phyloP scores from a whole-genome alignment of 2,888 invertebrate genomes.

The Frankliniella intonsa region DNA sequence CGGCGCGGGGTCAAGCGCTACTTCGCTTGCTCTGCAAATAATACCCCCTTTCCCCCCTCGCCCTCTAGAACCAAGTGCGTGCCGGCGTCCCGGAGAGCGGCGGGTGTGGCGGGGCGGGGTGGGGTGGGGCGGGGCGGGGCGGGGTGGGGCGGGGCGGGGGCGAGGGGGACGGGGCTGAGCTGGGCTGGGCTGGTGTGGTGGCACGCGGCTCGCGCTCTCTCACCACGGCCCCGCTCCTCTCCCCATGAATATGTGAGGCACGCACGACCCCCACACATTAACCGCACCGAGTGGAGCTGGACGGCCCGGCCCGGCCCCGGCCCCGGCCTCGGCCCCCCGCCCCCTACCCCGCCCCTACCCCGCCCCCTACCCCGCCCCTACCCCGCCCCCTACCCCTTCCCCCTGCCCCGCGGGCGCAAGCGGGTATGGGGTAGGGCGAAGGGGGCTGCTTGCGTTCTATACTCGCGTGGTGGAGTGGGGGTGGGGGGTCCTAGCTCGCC shows the following conservation, averaged over 20 bases:
- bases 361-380: neutral
- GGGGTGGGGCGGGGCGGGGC: neutral
- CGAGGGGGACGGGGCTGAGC: neutral
- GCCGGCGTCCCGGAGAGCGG: neutral
- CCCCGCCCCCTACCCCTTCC: neutral
- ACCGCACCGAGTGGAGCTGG: neutral
- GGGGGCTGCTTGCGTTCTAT: neutral
- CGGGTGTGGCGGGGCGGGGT: neutral
- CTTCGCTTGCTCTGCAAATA: neutral
- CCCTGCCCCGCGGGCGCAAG: neutral
- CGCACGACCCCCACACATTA: neutral
- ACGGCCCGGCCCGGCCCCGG: neutral
- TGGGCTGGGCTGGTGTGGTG: neutral
- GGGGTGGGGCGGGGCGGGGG: neutral
- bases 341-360: neutral
- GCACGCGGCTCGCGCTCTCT: neutral
- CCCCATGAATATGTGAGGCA: conserved; percentile 22
- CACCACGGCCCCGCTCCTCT: neutral
- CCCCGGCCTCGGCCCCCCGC: neutral
- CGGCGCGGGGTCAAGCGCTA: neutral
- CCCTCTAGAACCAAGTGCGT: too few relatives aligned
- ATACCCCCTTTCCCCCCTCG: neutral
- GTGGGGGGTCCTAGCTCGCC: neutral
- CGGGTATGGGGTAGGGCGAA: neutral
- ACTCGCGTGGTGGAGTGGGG: neutral